A percentile compares a stretch with the other conserved stretches of the same genome.
These are phyloP conservation scores for Chloropsis cyanopogon DNA, from an alignment of 2,113 vertebrate species.

Conservation along the genomic window DNA sequence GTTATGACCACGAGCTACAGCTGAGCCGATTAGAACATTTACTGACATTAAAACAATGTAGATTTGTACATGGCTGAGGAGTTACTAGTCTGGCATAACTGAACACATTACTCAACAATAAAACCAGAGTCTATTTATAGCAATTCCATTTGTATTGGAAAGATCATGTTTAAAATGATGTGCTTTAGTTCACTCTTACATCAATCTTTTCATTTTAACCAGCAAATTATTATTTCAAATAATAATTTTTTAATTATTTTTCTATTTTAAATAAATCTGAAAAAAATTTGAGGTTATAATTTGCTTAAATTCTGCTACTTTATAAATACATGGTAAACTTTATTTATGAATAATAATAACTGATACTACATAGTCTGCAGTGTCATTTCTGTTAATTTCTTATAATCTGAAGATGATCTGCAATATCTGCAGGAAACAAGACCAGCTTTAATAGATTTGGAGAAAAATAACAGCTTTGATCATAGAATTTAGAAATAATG, in stretches of 20 bases:
- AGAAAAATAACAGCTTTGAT: background rate
- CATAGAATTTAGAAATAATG: background rate
- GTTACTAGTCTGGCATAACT: slow-evolving; percentile 45
- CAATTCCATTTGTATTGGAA: slow-evolving; percentile 15
- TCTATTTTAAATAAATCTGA: slow-evolving; percentile 21
- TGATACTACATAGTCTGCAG: background rate
- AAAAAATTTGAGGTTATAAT: background rate
- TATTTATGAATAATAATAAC: background rate
- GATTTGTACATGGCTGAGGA: slow-evolving; percentile 11
- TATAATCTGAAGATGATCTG: background rate
- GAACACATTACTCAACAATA: background rate
- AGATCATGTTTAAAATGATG: slow-evolving; percentile 41
- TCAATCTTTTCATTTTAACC: slow-evolving; percentile 45
- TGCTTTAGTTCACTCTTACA: slow-evolving; percentile 44
- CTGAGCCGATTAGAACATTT: slow-evolving; percentile 47
- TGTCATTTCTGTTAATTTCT: background rate
- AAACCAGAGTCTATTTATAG: slow-evolving; percentile 56
- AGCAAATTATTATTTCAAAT: slow-evolving; percentile 42
- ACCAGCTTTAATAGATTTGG: background rate
- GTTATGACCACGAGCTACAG: slow-evolving; percentile 38
- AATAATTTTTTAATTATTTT: background rate
- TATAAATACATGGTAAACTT: background rate
- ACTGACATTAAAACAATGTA: slow-evolving; percentile 51
- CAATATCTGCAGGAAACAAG: background rate
- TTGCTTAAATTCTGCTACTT: slow-evolving; percentile 15